These are phyloP conservation scores for Otolemur crassicaudatus DNA, from an alignment of 2,797 vertebrate genomes.

Conservation along the genomic window DNA sequence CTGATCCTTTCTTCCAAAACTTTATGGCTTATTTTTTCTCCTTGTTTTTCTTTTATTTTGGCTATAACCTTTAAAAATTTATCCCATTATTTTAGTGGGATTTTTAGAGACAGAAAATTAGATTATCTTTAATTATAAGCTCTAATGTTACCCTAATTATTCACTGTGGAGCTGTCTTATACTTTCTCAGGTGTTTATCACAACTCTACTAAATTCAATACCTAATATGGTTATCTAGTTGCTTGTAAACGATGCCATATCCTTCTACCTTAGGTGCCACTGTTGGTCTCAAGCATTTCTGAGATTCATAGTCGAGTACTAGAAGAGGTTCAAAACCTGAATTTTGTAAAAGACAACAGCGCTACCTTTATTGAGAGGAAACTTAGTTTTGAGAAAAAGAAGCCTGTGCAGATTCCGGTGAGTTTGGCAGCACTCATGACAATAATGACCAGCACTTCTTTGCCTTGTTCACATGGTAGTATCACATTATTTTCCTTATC, in stretches of 20 bases:
- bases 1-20: background rate
- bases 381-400: conserved; percentile 96
- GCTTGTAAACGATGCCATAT: background rate
- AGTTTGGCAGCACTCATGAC: conserved; percentile 65
- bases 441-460: background rate
- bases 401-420: conserved; percentile 82
- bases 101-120: background rate
- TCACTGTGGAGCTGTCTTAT: background rate
- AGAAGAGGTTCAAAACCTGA: conserved; percentile 94
- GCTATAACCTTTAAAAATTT: background rate
- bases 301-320: conserved; percentile 95
- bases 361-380: conserved; percentile 95
- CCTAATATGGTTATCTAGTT: background rate
- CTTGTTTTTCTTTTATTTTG: background rate
- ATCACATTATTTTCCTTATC: background rate
- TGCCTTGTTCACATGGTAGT: background rate
- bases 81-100: background rate
- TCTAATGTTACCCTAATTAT: background rate
- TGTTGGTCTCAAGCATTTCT: conserved; percentile 91
- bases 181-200: background rate
- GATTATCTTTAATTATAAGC: background rate
- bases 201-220: background rate
- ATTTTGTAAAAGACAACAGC: conserved; percentile 93
- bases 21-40: background rate
- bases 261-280: conserved; percentile 83